A percentile compares a stretch with the other conserved stretches of the same genome.
Evolutionary conservation across 92 coral and sea anemone genomes (phyloP).

Genomic region (Porites rus): DNA sequence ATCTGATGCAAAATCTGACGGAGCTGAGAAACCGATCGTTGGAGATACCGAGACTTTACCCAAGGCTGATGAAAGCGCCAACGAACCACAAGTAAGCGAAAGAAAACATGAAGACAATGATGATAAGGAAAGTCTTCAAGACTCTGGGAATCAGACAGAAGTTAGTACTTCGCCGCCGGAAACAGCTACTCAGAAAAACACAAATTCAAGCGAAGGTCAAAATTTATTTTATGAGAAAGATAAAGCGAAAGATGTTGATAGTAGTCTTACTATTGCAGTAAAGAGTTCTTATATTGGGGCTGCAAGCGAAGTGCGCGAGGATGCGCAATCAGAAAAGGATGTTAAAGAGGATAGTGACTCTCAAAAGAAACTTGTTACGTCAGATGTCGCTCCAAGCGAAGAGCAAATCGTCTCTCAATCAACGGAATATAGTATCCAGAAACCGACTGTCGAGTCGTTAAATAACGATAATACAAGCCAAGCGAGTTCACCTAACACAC

Average conservation of each 20-base stretch:
- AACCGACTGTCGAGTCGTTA: neutral
- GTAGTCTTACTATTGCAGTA: constrained; percentile 72
- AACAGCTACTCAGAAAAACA: neutral
- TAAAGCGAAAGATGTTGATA: constrained; percentile 70
- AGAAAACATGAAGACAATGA: neutral
- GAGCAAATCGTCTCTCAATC: neutral
- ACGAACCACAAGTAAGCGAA: neutral
- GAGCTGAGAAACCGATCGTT: too few relatives aligned
- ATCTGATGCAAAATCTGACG: neutral
- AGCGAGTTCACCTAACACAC: neutral
- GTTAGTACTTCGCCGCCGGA: neutral
- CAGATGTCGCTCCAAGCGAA: constrained; percentile 19
- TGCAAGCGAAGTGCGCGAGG: constrained; percentile 18
- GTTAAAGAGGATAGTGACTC: neutral
- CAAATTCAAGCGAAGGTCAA: constrained; percentile 5
- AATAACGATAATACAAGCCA: neutral
- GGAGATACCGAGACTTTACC: neutral
- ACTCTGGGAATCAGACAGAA: constrained; percentile 8
- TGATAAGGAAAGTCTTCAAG: constrained; percentile 1
- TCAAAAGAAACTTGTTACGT: neutral
- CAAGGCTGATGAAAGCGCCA: constrained; percentile 26
- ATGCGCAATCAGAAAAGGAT: neutral
- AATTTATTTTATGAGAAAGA: constrained; percentile 28
- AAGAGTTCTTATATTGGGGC: constrained; percentile 86
- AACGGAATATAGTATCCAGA: neutral